Percentiles rank a stretch among this genome's conserved stretches.
Conservation (phyloP, 2,888 invertebrate genomes). For the Ctenicera cuprea region DNA sequence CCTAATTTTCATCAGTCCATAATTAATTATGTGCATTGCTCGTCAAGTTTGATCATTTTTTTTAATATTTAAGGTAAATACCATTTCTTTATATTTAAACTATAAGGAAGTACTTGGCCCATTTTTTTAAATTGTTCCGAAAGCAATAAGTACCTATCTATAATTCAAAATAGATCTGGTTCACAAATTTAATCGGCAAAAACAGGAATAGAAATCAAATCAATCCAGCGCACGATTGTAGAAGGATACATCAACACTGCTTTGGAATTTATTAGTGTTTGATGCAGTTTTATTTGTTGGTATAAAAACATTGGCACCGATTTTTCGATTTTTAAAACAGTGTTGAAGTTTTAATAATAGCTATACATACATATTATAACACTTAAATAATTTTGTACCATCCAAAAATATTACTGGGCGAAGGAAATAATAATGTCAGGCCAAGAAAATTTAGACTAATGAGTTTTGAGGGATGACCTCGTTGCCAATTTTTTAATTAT, state of each 20-base stretch:
- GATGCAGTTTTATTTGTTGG: constrained; percentile 7
- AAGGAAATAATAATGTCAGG: neutral
- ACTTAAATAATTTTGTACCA: neutral
- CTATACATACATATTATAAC: neutral
- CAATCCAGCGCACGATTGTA: neutral
- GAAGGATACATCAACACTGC: neutral
- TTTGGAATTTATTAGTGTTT: constrained; percentile 5
- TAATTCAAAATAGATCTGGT: neutral
- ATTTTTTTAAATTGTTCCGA: too few species aligned
- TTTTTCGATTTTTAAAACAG: too few species aligned
- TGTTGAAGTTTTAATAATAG: constrained; percentile 1
- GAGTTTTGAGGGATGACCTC: too few species aligned
- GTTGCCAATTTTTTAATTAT: too few species aligned
- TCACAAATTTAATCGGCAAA: neutral
- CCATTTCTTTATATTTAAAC: too few species aligned
- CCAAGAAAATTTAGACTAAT: neutral
- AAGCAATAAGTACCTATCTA: neutral
- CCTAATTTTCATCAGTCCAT: neutral
- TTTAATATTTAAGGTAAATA: too few species aligned
- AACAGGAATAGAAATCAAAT: neutral
- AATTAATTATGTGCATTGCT: too few species aligned
- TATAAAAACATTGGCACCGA: constrained; percentile 18
- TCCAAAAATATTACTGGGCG: neutral
- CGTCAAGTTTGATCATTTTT: too few species aligned
- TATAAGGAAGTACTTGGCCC: too few species aligned